Evolutionary conservation across 2,113 vertebrate genomes (phyloP).

Genomic region (Gopherus evgoodei): DNA sequence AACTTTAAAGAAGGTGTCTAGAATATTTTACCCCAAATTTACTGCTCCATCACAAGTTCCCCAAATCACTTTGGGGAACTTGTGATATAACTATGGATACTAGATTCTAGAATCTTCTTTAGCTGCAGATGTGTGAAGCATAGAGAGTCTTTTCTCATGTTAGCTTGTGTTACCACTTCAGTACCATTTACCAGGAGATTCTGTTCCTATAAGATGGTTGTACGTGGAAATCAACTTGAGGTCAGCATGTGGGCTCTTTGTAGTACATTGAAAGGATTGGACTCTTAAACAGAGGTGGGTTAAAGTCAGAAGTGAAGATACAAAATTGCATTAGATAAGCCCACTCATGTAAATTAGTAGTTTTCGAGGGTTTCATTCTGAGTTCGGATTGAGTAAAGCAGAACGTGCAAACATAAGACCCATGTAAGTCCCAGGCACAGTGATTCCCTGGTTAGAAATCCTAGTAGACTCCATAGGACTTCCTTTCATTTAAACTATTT

Average conservation of each 20-base stretch:
- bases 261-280: neutral
- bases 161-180: neutral
- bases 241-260: neutral
- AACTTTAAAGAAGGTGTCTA: neutral
- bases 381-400: neutral
- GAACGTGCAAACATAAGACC: neutral
- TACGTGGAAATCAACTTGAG: neutral
- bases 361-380: neutral
- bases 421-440: neutral
- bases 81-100: accelerated
- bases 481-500: neutral
- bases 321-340: neutral
- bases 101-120: neutral
- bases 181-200: neutral
- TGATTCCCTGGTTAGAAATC: neutral
- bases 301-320: neutral
- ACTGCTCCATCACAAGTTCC: neutral
- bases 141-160: neutral
- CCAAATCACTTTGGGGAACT: neutral
- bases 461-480: neutral
- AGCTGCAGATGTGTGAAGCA: neutral
- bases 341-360: neutral
- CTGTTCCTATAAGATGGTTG: neutral
- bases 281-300: neutral
- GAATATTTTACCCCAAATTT: neutral